Evolutionary conservation across 2,888 invertebrate species (phyloP).

Genomic region (Zhengitettix transpicula): DNA sequence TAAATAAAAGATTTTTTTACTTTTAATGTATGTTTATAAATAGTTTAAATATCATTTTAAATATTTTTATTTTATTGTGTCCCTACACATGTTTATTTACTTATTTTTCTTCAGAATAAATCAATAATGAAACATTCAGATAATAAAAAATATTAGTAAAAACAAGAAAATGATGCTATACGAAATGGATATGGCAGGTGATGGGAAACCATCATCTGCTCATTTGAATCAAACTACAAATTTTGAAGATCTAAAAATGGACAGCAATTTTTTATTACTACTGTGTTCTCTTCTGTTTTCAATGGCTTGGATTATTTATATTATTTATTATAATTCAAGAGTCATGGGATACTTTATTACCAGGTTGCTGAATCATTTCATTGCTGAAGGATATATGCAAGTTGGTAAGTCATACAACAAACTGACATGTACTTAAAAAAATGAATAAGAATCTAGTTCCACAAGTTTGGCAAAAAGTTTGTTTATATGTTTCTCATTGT

Average conservation of each 20-base stretch:
- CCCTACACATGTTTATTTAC: too few relatives aligned
- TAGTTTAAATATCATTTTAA: too few relatives aligned
- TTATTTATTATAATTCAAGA: constrained; percentile 87
- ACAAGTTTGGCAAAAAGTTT: too few relatives aligned
- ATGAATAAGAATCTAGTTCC: background rate
- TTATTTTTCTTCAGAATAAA: too few relatives aligned
- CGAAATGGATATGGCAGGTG: background rate
- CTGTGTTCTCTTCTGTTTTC: constrained; percentile 67
- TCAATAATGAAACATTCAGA: too few relatives aligned
- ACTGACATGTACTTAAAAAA: background rate
- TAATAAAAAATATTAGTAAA: too few relatives aligned
- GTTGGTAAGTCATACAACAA: constrained; percentile 50
- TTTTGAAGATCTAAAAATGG: constrained; percentile 51
- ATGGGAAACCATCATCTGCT: background rate
- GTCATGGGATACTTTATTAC: constrained; percentile 82
- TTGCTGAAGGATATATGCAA: constrained; percentile 73
- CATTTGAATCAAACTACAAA: constrained; percentile 4
- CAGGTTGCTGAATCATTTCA: constrained; percentile 68
- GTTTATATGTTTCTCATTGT: too few relatives aligned
- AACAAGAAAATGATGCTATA: background rate
- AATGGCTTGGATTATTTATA: constrained; percentile 83
- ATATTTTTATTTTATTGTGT: too few relatives aligned
- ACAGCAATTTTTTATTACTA: constrained; percentile 59
- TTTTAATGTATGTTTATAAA: too few relatives aligned
- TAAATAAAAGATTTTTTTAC: too few relatives aligned